phyloP scores from a whole-genome alignment of 2,113 vertebrate genomes.

The Ramphastos sulfuratus region DNA sequence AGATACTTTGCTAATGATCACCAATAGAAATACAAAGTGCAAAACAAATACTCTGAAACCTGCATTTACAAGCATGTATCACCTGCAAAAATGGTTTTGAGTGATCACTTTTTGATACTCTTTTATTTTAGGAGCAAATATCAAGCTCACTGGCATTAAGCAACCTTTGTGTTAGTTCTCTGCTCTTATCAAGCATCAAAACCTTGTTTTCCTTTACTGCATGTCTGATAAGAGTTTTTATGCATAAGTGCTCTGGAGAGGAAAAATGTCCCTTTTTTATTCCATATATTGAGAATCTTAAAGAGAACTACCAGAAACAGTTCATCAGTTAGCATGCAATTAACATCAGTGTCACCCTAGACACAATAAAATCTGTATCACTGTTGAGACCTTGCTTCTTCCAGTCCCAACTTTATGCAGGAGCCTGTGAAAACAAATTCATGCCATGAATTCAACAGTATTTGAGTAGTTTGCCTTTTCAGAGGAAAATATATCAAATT shows the following conservation, averaged over 20 bases:
- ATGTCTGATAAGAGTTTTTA: not conserved
- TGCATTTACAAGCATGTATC: not conserved
- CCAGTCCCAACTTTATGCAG: not conserved
- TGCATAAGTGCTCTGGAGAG: not conserved
- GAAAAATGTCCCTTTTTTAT: not conserved
- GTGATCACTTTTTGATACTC: not conserved
- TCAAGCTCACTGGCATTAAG: not conserved
- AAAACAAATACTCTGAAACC: not conserved
- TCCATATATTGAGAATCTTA: not conserved
- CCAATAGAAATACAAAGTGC: not conserved
- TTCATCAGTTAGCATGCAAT: not conserved
- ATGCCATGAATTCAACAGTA: not conserved
- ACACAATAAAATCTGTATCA: not conserved
- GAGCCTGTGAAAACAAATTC: not conserved
- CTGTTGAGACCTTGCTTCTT: not conserved
- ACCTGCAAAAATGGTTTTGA: not conserved
- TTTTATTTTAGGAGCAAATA: not conserved
- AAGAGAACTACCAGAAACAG: not conserved
- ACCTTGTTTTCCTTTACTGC: not conserved
- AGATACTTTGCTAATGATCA: not conserved
- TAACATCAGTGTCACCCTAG: not conserved
- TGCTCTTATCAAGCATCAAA: not conserved
- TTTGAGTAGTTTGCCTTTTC: not conserved
- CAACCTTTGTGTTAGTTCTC: not conserved
- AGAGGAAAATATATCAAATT: not conserved